Evolutionary conservation across 2,113 vertebrate genomes (phyloP).

Genomic region (Onychostruthus taczanowskii): DNA sequence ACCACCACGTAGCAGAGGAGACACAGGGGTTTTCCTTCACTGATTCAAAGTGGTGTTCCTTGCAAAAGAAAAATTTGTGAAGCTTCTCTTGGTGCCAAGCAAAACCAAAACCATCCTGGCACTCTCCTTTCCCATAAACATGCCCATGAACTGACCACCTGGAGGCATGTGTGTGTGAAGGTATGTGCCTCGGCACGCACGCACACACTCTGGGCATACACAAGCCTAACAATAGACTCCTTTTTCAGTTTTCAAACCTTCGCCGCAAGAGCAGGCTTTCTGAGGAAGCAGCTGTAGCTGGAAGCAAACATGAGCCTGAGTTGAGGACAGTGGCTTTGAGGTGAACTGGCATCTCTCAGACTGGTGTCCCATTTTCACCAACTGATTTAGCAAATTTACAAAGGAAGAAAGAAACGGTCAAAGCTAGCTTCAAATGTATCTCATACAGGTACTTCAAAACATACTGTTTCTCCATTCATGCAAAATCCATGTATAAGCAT

Average conservation of each 20-base stretch:
- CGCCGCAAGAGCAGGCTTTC: not conserved
- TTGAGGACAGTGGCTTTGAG: not conserved
- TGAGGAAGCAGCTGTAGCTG: conserved; percentile 6
- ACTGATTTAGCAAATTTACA: not conserved
- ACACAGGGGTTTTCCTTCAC: not conserved
- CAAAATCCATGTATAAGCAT: not conserved
- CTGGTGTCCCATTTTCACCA: not conserved
- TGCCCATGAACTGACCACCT: not conserved
- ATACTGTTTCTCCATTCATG: not conserved
- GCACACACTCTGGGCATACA: not conserved
- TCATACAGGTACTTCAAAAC: not conserved
- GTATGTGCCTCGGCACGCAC: accelerated
- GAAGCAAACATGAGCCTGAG: not conserved
- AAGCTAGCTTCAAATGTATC: not conserved
- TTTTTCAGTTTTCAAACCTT: conserved; percentile 6
- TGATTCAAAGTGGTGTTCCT: not conserved
- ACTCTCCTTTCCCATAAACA: not conserved
- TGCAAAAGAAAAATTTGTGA: not conserved
- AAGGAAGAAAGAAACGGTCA: not conserved
- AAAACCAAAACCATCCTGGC: not conserved
- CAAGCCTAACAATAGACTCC: not conserved
- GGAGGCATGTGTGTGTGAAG: not conserved
- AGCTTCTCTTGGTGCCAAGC: not conserved
- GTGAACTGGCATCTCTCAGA: conserved; percentile 5
- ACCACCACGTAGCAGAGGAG: accelerated